Evolutionary conservation across 2,888 invertebrate species (phyloP), one percentile per base, ranked within the genome.

Genomic region (Synergus itoensis): DNA sequence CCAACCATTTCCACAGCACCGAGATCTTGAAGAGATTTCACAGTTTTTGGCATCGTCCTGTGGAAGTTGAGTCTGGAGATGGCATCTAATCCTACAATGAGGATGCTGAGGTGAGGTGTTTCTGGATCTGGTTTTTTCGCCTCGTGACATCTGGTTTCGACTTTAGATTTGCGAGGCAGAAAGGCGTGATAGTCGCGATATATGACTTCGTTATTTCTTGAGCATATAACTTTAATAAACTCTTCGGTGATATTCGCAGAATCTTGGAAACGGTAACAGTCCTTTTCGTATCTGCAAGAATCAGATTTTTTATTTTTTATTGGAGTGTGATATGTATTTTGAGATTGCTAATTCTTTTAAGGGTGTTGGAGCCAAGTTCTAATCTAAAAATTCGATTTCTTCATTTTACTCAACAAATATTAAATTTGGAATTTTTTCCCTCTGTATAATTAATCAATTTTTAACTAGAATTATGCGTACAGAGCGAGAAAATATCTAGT

Each of bases 61-160:
- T 96, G 94, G 86, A 98, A 96, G 92, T 98, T 98, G 82, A 97
- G 93, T 85, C 98, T 94, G 0, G 98, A 98, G 41, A 98, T 94
- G 12, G 97, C 96, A 90, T 98, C 98, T 67, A 98, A 93, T 11
- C 98, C 98, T 82, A 98, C 92, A 48, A 98, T 93, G 82, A 98
- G 93, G 0, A 98, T 94, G 85, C 96, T 97, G 73, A 95, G 83
- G 65, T 86, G 77, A 45, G 18, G 60, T 21, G 2, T 43, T 78
- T 76, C 73, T 81, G 69, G 28, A 84, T 67, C 4, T 89, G 88
- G 83, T 89, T 81, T 80, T 88, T 67, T 84, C 78, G 65, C 76
- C 2, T 78, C 53, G 1, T 79, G 80, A 76, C 89, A 90, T 77
- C 89, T 84, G 9, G 87, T 81, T 77, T 92, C 92, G 9, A 87